Evolutionary conservation across 2,797 vertebrate genomes (phyloP).

Genomic region (Phoebastria nigripes): DNA sequence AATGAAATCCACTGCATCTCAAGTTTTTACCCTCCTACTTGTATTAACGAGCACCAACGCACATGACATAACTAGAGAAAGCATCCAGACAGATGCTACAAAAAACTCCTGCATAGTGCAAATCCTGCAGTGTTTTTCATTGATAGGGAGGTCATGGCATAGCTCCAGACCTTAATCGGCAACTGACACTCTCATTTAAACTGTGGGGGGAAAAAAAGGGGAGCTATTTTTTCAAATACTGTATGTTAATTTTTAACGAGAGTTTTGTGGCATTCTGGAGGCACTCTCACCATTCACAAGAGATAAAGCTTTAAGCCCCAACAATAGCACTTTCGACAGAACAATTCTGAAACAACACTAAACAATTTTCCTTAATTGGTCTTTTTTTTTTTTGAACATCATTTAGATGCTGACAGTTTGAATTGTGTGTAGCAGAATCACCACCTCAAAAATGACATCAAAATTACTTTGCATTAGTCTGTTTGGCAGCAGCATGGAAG

Average conservation of each 20-base stretch:
- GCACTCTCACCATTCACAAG: not conserved
- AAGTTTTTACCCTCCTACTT: not conserved
- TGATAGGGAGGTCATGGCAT: not conserved
- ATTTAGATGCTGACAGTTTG: slow-evolving; percentile 46
- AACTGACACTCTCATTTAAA: not conserved
- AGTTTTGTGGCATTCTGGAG: not conserved
- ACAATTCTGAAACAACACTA: slow-evolving; percentile 37
- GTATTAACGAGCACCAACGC: not conserved
- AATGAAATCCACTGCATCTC: not conserved
- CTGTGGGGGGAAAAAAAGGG: rapidly evolving
- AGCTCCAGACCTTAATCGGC: not conserved
- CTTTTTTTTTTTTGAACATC: slow-evolving; percentile 23
- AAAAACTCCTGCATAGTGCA: not conserved
- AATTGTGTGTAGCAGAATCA: slow-evolving; percentile 37
- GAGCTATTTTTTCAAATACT: not conserved
- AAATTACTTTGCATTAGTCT: slow-evolving; percentile 57
- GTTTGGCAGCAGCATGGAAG: slow-evolving; percentile 43
- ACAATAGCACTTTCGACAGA: slow-evolving; percentile 47
- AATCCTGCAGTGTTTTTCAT: not conserved
- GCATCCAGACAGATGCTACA: not conserved
- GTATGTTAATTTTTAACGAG: not conserved
- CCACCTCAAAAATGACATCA: slow-evolving; percentile 56
- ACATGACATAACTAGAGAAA: not conserved
- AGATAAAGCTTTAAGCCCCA: not conserved
- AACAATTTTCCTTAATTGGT: slow-evolving; percentile 65